Base-by-base conservation (phyloP, 1,140 invertebrate species). In the Drosophila tristis region DNA sequence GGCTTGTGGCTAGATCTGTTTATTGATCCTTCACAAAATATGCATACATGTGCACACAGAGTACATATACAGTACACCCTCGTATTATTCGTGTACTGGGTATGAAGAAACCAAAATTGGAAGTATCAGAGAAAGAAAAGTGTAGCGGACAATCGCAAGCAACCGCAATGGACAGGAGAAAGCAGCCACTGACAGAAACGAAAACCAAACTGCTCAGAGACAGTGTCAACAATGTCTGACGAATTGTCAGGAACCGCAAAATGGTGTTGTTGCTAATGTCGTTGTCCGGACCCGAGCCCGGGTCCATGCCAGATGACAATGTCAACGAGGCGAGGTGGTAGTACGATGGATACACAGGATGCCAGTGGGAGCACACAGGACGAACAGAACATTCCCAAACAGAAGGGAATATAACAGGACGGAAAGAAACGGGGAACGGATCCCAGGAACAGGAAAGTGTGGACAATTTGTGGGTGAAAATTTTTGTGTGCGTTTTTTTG, bases 161-260 rank as follows among this genome's bases (percentile, higher is more conserved):
- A 74, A 74, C 72, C 72, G 39, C 72, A 74, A 43, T 15, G 67
- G 59, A 53, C 43, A 64, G 29, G 45, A 55, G 53, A 42, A 13
- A 48, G 48, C 48, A 56, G 48, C 42, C 61, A 39, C 13, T 26
- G 50, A 20, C 64, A 62, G 54, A 48, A 50, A 44, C 15, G 42
- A 61, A 56, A 68, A 70, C 51, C 44, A 48, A 77, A 60, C 68
- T 58, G 71, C 86, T 72, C 74, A 67, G 76, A 86, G 74, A 58
- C 62, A 63, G 77, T 82, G 66, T 70, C 74, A 82, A 87, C 84
- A 75, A 62, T 73, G 70, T 72, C 84, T 89, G 82, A 87, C 78
- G 79, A 79, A 89, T 86, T 82, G 84, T 89, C 82, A 72, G 48
- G 78, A 67, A 65, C 78, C 84, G 47, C 78, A 87, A 71, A 87